Conservation (phyloP, 2,797 vertebrate species). For the Myotis vivesi region DNA sequence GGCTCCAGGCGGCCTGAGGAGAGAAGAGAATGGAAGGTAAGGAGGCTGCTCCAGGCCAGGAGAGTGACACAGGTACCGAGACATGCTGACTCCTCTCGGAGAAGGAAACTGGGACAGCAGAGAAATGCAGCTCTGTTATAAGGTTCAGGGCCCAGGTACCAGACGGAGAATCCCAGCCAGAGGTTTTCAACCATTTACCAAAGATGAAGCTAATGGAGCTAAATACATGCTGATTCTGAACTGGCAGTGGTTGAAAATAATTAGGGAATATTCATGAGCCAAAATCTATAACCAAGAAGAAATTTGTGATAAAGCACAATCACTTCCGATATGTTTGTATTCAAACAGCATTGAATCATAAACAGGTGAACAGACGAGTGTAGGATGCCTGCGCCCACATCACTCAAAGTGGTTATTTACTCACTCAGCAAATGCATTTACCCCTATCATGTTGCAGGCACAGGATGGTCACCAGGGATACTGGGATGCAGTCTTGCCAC, state of each 20-base stretch:
- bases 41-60: neutral
- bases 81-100: neutral
- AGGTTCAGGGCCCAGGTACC: neutral
- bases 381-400: neutral
- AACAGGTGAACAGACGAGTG: neutral
- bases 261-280: neutral
- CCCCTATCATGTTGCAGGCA: neutral
- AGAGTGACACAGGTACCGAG: neutral
- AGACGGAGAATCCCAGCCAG: neutral
- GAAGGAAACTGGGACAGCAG: conserved; percentile 3
- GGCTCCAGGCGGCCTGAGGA: neutral
- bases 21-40: neutral
- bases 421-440: neutral
- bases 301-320: neutral
- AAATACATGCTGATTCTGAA: neutral
- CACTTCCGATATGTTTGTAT: neutral
- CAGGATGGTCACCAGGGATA: neutral
- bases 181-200: neutral
- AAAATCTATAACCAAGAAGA: neutral
- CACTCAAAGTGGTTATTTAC: neutral
- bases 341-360: neutral
- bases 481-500: neutral
- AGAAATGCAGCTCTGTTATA: neutral
- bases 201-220: neutral
- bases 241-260: neutral